These are phyloP conservation scores for Hesperophylax magnus DNA, from an alignment of 1,140 invertebrate genomes.

Conservation along the genomic window DNA sequence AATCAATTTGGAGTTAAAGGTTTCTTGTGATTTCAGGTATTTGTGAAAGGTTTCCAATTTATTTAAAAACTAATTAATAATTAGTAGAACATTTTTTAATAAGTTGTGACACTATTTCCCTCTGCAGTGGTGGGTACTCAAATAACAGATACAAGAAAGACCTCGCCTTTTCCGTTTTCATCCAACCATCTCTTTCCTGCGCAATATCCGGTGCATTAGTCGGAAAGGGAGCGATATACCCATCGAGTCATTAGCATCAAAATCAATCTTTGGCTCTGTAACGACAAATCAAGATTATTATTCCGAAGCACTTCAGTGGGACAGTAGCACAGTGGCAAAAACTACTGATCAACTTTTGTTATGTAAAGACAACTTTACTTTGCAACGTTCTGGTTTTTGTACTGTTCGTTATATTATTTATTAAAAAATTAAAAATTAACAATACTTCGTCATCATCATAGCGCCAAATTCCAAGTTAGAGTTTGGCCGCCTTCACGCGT, in stretches of 20 bases:
- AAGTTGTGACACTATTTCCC: not conserved
- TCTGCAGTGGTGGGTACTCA: not conserved
- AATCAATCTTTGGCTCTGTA: conserved; percentile 23
- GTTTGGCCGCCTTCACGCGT: not conserved
- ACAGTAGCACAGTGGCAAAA: not conserved
- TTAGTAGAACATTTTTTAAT: no score
- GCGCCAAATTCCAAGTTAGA: no score
- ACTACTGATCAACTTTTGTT: no score
- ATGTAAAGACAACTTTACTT: no score
- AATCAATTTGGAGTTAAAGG: no score
- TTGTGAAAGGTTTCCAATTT: no score
- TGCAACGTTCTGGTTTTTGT: no score
- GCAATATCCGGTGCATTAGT: conserved; percentile 48
- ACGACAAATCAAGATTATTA: conserved; percentile 41
- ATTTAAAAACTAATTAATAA: no score
- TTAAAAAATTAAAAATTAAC: no score
- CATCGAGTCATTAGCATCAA: conserved; percentile 36
- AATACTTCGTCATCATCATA: no score
- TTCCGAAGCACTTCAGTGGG: conserved; percentile 11
- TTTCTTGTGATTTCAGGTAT: no score
- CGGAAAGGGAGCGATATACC: conserved; percentile 40
- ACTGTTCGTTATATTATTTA: no score
- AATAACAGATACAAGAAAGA: conserved; percentile 31
- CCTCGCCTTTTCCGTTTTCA: conserved; percentile 47
- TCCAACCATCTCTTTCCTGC: conserved; percentile 38